phyloP scores from a whole-genome alignment of 2,888 invertebrate species.

The Melikaiella ostensackeni region DNA sequence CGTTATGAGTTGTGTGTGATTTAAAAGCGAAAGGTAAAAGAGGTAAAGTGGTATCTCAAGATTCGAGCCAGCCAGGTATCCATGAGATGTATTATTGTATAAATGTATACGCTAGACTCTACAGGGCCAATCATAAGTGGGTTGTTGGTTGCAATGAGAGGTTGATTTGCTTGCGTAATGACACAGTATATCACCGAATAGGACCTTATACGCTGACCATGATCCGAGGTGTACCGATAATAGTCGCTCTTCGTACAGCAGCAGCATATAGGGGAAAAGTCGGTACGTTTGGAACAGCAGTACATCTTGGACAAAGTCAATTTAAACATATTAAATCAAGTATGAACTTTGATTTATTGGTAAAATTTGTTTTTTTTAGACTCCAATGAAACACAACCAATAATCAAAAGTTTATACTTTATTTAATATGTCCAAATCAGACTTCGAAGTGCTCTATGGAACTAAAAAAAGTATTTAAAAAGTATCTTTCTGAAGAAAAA shows the following conservation, averaged over 20 bases:
- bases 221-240: constrained; percentile 66
- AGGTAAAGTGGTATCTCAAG: constrained; percentile 47
- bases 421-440: no score
- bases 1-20: constrained; percentile 55
- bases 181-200: constrained; percentile 60
- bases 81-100: background rate
- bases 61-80: constrained; percentile 4
- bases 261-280: no score
- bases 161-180: constrained; percentile 67
- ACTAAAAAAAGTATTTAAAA: no score
- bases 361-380: no score
- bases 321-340: no score
- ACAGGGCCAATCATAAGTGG: constrained; percentile 45
- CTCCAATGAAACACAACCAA: no score
- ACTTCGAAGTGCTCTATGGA: no score
- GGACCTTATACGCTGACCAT: constrained; percentile 63
- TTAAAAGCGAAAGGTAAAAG: constrained; percentile 48
- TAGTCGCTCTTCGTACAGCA: constrained; percentile 59
- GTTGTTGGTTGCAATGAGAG: constrained; percentile 47
- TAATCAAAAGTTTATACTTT: no score
- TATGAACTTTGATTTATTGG: no score
- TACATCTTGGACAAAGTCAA: no score
- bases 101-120: constrained; percentile 12
- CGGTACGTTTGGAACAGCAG: no score
- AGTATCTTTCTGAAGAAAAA: no score